Conservation (phyloP, 2,113 vertebrate genomes). For the Caranx melampygus region DNA sequence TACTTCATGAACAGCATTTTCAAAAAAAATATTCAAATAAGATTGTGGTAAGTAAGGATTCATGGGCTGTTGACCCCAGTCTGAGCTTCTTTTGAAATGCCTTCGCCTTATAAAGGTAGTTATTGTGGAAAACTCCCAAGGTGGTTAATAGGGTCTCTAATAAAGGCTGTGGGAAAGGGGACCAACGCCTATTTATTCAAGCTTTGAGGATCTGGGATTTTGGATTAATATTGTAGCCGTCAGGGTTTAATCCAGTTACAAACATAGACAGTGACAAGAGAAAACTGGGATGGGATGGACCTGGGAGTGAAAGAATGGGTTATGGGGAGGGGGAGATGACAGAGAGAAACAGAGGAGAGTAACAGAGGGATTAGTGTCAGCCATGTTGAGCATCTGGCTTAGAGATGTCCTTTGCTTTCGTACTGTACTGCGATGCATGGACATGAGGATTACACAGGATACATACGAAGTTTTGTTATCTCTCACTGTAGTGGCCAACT, state of each 20-base stretch:
- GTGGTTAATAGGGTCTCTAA: background rate
- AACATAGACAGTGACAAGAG: constrained; percentile 49
- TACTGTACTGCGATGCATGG: constrained; percentile 46
- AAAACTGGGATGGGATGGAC: constrained; percentile 34
- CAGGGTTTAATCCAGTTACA: constrained; percentile 72
- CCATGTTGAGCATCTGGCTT: constrained; percentile 81
- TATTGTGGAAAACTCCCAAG: background rate
- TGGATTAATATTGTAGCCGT: constrained; percentile 71
- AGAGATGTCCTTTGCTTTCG: constrained; percentile 61
- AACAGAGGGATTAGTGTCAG: constrained; percentile 83
- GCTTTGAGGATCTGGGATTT: constrained; percentile 54
- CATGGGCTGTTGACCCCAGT: background rate
- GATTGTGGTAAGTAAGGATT: background rate
- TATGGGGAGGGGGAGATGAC: constrained; percentile 52
- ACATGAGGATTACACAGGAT: constrained; percentile 68
- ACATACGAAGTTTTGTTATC: constrained; percentile 45
- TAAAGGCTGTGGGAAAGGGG: background rate
- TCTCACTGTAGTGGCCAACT: constrained; percentile 26
- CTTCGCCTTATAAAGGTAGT: background rate
- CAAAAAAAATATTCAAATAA: background rate
- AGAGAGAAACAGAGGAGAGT: constrained; percentile 62
- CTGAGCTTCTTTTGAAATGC: background rate
- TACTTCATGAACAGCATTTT: background rate
- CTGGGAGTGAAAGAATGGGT: constrained; percentile 35
- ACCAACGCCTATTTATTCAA: constrained; percentile 54